phyloP scores from a whole-genome alignment of 2,113 vertebrate species.

The Neodon shergylaensis region DNA sequence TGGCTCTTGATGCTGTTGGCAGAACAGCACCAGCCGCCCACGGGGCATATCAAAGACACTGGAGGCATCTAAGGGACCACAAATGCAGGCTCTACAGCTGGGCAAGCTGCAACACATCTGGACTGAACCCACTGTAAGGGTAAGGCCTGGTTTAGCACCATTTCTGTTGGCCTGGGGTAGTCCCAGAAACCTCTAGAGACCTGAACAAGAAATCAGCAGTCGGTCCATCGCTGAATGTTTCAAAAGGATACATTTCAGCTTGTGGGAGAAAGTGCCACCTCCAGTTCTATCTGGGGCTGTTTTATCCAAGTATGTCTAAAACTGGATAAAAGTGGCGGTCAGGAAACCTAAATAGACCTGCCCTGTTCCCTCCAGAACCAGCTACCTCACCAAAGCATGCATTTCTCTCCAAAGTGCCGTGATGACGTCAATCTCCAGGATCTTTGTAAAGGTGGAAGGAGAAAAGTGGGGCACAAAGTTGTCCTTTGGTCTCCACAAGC shows the following conservation, averaged over 20 bases:
- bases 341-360: neutral
- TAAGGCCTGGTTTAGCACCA: neutral
- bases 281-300: neutral
- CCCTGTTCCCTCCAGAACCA: neutral
- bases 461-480: neutral
- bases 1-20: neutral
- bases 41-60: too few relatives aligned
- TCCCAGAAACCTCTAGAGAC: neutral
- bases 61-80: too few relatives aligned
- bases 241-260: neutral
- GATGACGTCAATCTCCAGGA: neutral
- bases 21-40: neutral
- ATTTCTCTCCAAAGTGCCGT: neutral
- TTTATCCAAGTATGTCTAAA: neutral
- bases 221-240: too few relatives aligned
- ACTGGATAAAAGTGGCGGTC: neutral
- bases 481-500: too few relatives aligned
- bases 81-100: neutral
- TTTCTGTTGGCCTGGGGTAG: rapidly evolving
- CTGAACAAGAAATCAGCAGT: neutral
- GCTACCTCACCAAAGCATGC: neutral
- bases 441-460: neutral
- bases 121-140: neutral
- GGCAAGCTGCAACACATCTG: neutral
- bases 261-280: neutral